Percentiles rank a stretch among this genome's conserved stretches.
Evolutionary conservation across 53 echinoderm and acorn worm species (phyloP).

Genomic region (Paracentrotus lividus): DNA sequence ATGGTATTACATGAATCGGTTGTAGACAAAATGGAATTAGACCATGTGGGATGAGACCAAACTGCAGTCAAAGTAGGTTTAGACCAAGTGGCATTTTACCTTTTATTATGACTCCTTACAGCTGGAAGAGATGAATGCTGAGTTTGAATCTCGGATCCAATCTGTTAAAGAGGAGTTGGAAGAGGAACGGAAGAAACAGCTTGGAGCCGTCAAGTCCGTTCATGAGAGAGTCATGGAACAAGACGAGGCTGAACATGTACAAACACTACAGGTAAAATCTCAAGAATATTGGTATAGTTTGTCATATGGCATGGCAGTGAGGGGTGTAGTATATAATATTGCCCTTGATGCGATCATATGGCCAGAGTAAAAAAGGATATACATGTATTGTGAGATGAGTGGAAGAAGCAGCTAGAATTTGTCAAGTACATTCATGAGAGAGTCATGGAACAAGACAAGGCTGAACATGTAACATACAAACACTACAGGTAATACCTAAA

Average conservation of each 20-base stretch:
- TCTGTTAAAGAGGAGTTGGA: conserved; percentile 77
- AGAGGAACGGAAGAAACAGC: conserved; percentile 78
- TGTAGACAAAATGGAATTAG: too few relatives aligned
- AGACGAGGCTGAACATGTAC: conserved; percentile 24
- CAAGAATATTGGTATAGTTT: not conserved
- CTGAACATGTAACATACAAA: not conserved
- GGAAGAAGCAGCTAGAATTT: conserved; percentile 75
- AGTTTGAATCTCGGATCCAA: conserved; percentile 77
- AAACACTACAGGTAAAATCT: conserved; percentile 41
- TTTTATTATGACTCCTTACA: too few relatives aligned
- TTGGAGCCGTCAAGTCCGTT: conserved; percentile 70
- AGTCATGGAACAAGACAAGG: conserved; percentile 50
- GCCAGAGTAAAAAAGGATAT: too few relatives aligned
- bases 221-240: conserved; percentile 64
- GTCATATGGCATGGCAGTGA: not conserved
- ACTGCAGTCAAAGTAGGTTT: too few relatives aligned
- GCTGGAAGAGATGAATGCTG: conserved; percentile 80
- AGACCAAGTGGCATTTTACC: too few relatives aligned
- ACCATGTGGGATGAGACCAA: too few relatives aligned
- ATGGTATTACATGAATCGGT: too few relatives aligned
- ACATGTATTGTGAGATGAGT: conserved; percentile 80
- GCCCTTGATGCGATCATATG: too few relatives aligned
- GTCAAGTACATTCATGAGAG: conserved; percentile 67
- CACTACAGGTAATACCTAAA: not conserved
- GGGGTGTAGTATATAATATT: not conserved